phyloP scores from a whole-genome alignment of 2,113 vertebrate species.

The Naja naja region DNA sequence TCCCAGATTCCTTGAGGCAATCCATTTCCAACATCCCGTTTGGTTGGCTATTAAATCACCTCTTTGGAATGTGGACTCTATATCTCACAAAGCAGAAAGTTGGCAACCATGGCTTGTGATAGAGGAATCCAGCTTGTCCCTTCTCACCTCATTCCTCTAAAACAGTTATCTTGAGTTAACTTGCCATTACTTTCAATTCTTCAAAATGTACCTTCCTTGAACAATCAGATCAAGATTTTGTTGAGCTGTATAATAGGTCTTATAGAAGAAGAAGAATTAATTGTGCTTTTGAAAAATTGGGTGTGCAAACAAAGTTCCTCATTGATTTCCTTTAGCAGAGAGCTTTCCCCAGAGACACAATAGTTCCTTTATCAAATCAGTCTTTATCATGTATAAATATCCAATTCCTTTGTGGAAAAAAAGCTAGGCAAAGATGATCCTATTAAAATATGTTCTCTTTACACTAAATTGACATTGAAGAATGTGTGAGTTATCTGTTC shows the following conservation, averaged over 20 bases:
- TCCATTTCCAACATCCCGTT: not conserved
- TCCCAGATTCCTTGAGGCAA: not conserved
- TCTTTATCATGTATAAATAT: not conserved
- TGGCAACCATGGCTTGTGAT: not conserved
- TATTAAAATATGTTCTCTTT: not conserved
- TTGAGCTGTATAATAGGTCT: not conserved
- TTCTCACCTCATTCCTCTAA: not conserved
- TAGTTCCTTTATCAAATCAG: not conserved
- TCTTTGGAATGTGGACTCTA: not conserved
- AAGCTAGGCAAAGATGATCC: not conserved
- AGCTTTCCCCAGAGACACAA: not conserved
- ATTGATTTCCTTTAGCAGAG: not conserved
- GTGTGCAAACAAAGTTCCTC: not conserved
- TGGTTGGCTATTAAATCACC: not conserved
- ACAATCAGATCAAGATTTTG: not conserved
- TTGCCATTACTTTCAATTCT: not conserved
- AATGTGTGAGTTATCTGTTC: not conserved
- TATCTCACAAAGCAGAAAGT: not conserved
- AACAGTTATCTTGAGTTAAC: not conserved
- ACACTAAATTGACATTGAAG: not conserved
- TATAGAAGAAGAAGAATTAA: not conserved
- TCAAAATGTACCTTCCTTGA: not conserved
- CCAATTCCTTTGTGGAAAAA: not conserved
- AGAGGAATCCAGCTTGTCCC: not conserved
- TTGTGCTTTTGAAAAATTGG: not conserved